Evolutionary conservation across 1,140 invertebrate species (phyloP), one percentile per base, ranked within the genome.

Genomic region (Aphidius ervi): DNA sequence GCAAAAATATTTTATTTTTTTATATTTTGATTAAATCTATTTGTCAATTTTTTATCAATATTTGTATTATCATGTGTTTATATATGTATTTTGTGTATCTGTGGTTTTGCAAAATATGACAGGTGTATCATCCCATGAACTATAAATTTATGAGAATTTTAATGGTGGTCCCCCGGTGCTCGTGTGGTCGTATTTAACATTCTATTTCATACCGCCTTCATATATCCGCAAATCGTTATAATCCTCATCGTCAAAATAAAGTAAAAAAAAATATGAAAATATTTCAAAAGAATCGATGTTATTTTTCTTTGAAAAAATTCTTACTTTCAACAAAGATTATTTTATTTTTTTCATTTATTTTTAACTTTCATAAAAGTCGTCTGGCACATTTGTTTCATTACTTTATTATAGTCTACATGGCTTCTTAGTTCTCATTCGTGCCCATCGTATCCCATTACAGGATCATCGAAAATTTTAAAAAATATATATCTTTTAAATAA

Each of bases 351-450:
- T 2, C 43, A 10, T 9, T 46, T 58, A 58, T 66, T 66, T 50
- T 65, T 67, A 67, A 68, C 64, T 70, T 74, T 73, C 71, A 74
- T 74, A 74, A 74, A 74, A 72, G 73, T 74, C 73, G 73, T 74
- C 73, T 74, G 73, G 73, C 66, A 73, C 73, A 74, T 74, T 74
- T 73, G 71, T 74, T 73, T 71, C 50, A 71, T 75, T 70, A 72
- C 70, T 75, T 73, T 73, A 75, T 72, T 73, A 70, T 46, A 67
- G 64, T 74, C 65, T 68, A 54, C 52, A 60, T 56, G 23, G 23
- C 23, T 31, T 31, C 23, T 31, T 31, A 31, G 2, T 31, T 31
- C 4, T 31, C 4, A 31, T 31, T 31, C 23, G 4, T 31, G 2
- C 23, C 4, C 23, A 31, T 31, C 23, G 23, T 31, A 31, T 31